Evolutionary conservation across 2,888 invertebrate genomes (phyloP), one percentile per base, ranked within the genome.

Genomic region (Trichogramma dendrolimi): DNA sequence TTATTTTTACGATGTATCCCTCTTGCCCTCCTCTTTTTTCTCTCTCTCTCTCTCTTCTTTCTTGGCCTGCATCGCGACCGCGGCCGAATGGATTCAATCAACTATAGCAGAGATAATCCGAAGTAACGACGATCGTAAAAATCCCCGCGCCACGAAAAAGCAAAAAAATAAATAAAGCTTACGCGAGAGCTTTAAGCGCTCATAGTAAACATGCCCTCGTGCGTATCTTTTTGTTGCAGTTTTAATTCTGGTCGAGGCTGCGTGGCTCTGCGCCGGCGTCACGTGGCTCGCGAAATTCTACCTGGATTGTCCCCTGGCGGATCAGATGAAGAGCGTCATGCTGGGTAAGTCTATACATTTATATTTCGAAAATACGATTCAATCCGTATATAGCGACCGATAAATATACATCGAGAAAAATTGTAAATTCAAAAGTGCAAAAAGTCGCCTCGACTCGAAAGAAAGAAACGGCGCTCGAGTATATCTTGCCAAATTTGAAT

Each of bases 191-290:
- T 52, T 46, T 39, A 11, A 42, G 41, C 38, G n/a, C 53, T 49
- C 55, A 42, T 50, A 27, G 27, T 27, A 27, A 27, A 27, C 27
- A 27, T 27, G 27, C 27, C 27, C 27, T 27, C 27, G 4, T 49
- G 8, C 47, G 46, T 43, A 39, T 65, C 60, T 61, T 71, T 71
- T 71, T 58, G 49, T 83, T 83, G 50, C 80, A 91, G 91, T 86
- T 77, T 83, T 91, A 73, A 84, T 91, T 80, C 77, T 88, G 70
- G 83, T 88, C 68, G 91, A 91, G 80, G 83, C 88, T 69, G 85
- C 86, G 63, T 91, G 90, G 89, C 80, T 90, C 71, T 83, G 88
- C 55, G 82, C 88, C 67, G 90, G 89, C 64, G 84, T 88, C 61
- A 82, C 87, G 62, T 92, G 91, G 91, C 79, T 90, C 64, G 81